Base-by-base conservation (phyloP, 2,113 vertebrate species). In the Hemiprocne comata region DNA sequence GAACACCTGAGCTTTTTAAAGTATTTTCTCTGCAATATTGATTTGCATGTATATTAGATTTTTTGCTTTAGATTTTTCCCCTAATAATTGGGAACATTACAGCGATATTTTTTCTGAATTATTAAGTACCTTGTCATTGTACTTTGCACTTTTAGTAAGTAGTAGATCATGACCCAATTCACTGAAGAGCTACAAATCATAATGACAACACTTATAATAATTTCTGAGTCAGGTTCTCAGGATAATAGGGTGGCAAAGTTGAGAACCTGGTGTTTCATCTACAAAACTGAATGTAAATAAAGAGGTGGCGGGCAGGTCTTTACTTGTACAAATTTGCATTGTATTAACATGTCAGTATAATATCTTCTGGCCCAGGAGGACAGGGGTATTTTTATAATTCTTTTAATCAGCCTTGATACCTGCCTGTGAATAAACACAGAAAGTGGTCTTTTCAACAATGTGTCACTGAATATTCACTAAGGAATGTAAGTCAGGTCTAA, bases 31-130 rank as follows among this genome's bases (percentile, higher is more conserved):
- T 72, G 7, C 10, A 50, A 42, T 93, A 55, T 46, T 51, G 28
- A 89, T 92, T 95, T 89, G 46, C 71, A 76, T 87, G 74, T 79
- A 53, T 83, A 89, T 94, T 79, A 89, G 44, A 62, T 62, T 92
- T 42, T 94, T 61, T 95, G 31, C 23, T 87, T 92, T 72, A 36
- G 10, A 40, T 85, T 95, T 93, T 91, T 69, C 50, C 87, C 26
- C 23, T 85, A 70, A 70, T 97, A 58, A 54, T 50, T 4, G 1
- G 23, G 12, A 79, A 9, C 13, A 67, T 69, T 79, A 51, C 7
- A 67, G 13, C 9, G 11, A 34, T 67, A 11, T 66, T 54, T 86
- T 78, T 87, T 36, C 50, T 83, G 44, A 73, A 51, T 76, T 78
- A 65, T 92, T 82, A 81, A 82, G 73, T 85, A 69, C 6, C 11